These are phyloP conservation scores for Silurus glanis DNA, from an alignment of 2,113 vertebrate genomes.

Conservation along the genomic window DNA sequence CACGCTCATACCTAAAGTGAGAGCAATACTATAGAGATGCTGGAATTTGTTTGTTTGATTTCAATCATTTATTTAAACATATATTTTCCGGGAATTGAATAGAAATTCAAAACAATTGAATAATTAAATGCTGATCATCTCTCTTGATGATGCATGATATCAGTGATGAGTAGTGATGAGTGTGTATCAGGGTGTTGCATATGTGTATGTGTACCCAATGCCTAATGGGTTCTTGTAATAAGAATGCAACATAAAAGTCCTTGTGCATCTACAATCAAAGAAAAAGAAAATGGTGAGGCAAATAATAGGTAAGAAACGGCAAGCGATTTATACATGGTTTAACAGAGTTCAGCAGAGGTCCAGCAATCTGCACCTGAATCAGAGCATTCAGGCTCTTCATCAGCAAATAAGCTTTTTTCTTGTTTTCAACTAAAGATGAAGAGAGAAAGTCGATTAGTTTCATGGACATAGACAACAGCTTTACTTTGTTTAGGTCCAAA, in stretches of 20 bases:
- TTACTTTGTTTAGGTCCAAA: not conserved
- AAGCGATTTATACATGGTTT: constrained; percentile 11
- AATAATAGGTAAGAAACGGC: not conserved
- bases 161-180: not conserved
- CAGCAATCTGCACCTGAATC: constrained; percentile 2
- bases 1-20: not conserved
- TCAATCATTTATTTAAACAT: too few species aligned
- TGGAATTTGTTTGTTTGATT: not conserved
- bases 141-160: not conserved
- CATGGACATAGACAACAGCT: not conserved
- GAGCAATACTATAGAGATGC: not conserved
- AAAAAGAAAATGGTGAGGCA: not conserved
- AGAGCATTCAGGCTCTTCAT: not conserved
- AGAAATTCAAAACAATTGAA: too few species aligned
- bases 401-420: not conserved
- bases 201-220: not conserved
- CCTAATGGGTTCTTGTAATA: constrained; percentile 13
- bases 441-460: not conserved
- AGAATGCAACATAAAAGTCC: not conserved
- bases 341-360: constrained; percentile 19
- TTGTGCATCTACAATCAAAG: not conserved
- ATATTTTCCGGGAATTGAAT: not conserved
- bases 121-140: not conserved
- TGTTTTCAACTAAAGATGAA: too few species aligned
- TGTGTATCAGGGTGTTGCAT: not conserved